Base-by-base conservation (phyloP, 2,113 vertebrate genomes). In the Engraulis encrasicolus region DNA sequence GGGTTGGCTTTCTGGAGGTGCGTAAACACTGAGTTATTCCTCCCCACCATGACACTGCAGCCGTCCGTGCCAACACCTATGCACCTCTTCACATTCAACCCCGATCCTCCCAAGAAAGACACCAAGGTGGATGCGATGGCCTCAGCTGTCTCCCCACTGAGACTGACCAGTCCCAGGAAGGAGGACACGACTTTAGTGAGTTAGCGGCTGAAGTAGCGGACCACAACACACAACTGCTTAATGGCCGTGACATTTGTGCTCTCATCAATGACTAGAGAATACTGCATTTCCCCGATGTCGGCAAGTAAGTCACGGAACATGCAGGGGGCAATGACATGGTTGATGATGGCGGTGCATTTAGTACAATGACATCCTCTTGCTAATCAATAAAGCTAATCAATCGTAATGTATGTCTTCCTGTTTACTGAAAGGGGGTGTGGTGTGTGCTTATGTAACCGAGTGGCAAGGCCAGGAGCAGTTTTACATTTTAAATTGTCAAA, bases 1-100 rank as follows among this genome's bases (percentile, higher is more conserved):
- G 7, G 4, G 6, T 83, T 82, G 50, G 81, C 81, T 80, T 84
- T 19, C 66, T 78, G 82, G 2, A 83, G 85, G 81, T 86, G 82
- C 17, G 82, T 86, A n/a, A 27, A 78, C 79, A 9, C n/a, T n/a
- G 82, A 86, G 45, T 83, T 81, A 4, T 23, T 83, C 82, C 45
- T 83, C 19, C 82, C 79, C 0, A 86, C 82, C n/a, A n/a, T n/a
- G n/a, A n/a, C 82, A 84, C 71, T 78, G 37, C 82, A 86, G 52
- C 54, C 78, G 31, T 83, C 85, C 27, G 37, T 81, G n/a, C 37
- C 50, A 20, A 71, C 23, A 18, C 77, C 77, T 34, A 78, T 78
- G 34, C 77, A 78, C 77, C 17, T 78, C 37, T 78, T 23, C 78
- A 80, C 27, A 20, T 84, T 78, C 49, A 80, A 38, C 14, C 31